phyloP scores from a whole-genome alignment of 2,113 vertebrate species.

The Ptychochromis oligacanthus region DNA sequence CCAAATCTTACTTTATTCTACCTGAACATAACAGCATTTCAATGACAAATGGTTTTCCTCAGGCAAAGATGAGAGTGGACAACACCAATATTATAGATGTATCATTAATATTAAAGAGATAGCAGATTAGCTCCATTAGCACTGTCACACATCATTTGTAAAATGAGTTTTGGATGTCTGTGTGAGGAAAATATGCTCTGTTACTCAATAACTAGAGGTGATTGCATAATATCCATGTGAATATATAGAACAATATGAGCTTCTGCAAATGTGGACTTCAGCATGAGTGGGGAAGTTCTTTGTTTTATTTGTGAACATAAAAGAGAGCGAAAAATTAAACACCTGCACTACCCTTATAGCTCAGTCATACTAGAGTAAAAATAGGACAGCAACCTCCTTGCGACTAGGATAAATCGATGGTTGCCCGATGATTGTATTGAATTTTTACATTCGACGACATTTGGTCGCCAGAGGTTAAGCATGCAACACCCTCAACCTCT shows the following conservation, averaged over 20 bases:
- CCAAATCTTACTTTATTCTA: not conserved
- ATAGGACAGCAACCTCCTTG: not conserved
- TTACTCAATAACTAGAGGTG: not conserved
- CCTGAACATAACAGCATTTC: not conserved
- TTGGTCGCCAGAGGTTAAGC: not conserved
- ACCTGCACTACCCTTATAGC: not conserved
- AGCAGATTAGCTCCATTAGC: not conserved
- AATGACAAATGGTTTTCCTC: not conserved
- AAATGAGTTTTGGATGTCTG: not conserved
- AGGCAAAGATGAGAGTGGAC: not conserved
- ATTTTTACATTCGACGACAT: not conserved
- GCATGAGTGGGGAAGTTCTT: not conserved
- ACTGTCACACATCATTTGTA: not conserved
- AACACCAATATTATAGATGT: not conserved
- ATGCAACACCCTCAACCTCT: not conserved
- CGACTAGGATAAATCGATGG: too few relatives aligned
- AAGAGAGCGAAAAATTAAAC: not conserved
- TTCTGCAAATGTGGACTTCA: not conserved
- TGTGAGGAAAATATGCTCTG: not conserved
- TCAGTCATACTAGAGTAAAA: not conserved
- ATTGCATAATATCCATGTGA: not conserved
- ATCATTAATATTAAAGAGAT: not conserved
- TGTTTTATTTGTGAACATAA: not conserved
- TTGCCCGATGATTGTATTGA: not conserved
- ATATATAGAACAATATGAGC: not conserved